Evolutionary conservation across 2,888 invertebrate species (phyloP).

Genomic region (Alitta virens): DNA sequence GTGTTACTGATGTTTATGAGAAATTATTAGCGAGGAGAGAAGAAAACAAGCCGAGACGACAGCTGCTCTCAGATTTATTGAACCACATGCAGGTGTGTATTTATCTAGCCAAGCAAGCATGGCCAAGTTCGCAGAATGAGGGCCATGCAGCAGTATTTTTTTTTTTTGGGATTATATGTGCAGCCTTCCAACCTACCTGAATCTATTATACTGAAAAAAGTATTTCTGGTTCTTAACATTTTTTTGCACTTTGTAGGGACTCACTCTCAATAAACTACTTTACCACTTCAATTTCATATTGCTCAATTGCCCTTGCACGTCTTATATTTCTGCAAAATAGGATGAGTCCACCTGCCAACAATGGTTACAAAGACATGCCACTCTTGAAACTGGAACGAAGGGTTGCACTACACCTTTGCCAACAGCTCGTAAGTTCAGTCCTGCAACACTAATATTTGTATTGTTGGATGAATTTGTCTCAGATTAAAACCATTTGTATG

Average conservation of each 20-base stretch:
- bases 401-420: slow-evolving; percentile 26
- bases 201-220: no score
- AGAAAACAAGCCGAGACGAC: slow-evolving; percentile 60
- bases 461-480: no score
- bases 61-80: slow-evolving; percentile 45
- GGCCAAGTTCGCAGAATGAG: no score
- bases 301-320: no score
- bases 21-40: slow-evolving; percentile 67
- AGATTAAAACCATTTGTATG: no score
- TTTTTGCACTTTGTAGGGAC: no score
- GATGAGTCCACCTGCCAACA: slow-evolving; percentile 49
- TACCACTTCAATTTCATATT: not conserved
- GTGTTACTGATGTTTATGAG: slow-evolving; percentile 66
- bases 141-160: no score
- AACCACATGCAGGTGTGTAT: slow-evolving; percentile 39
- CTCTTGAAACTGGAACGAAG: slow-evolving; percentile 34
- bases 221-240: no score
- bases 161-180: no score
- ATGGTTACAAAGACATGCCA: slow-evolving; percentile 48
- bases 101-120: no score
- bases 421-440: slow-evolving; percentile 33
- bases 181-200: no score
- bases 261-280: no score
- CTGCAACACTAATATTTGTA: not conserved
- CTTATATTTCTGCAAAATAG: slow-evolving; percentile 26